Conservation (phyloP, 2,888 invertebrate genomes). For the Yponomeuta evonymella region DNA sequence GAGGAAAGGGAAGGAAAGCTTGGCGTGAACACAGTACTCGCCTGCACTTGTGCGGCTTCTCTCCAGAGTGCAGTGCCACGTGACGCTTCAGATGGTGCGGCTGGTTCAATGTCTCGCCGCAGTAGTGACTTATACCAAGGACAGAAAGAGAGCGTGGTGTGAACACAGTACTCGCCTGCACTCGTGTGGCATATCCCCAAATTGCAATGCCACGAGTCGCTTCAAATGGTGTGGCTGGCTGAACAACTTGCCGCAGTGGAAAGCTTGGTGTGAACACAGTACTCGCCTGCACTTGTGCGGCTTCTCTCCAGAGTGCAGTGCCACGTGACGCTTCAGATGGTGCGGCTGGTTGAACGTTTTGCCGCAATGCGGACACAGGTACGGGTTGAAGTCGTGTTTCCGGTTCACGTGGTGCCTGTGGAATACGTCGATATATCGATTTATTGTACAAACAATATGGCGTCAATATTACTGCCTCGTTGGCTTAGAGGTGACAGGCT, state of each 20-base stretch:
- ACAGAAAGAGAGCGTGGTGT: too few relatives aligned
- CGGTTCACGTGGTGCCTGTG: background rate
- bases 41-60: background rate
- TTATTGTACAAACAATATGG: too few relatives aligned
- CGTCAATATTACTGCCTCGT: too few relatives aligned
- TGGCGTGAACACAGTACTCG: background rate
- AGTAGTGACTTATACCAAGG: too few relatives aligned
- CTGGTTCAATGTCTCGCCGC: background rate
- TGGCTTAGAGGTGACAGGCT: too few relatives aligned
- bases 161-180: too few relatives aligned
- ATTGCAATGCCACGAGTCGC: too few relatives aligned
- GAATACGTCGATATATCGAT: background rate
- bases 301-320: background rate
- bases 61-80: background rate
- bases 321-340: background rate
- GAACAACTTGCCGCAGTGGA: background rate
- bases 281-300: background rate
- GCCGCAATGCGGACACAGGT: background rate
- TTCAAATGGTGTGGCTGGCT: too few relatives aligned
- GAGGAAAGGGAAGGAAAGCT: background rate
- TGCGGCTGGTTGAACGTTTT: background rate
- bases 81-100: background rate
- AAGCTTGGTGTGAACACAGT: background rate
- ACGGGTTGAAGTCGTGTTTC: background rate
- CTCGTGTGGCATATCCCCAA: too few relatives aligned